Conservation (phyloP, 2,888 invertebrate species). For the Nysson spinosus region DNA sequence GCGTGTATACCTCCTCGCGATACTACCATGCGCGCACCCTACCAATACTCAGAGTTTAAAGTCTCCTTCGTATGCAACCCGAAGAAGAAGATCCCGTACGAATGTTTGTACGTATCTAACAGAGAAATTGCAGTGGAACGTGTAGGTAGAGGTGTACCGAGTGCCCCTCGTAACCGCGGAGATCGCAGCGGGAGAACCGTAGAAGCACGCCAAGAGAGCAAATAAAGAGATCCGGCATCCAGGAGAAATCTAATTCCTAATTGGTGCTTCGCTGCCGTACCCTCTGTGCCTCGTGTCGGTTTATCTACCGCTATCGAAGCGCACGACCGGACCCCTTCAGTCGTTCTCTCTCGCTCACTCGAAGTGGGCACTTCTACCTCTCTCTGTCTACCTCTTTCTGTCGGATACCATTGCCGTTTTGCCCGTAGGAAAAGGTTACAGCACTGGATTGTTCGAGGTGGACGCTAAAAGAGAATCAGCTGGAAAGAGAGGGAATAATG, state of each 20-base stretch:
- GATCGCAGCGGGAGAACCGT: constrained; percentile 61
- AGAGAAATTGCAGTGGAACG: not conserved
- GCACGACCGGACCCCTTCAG: constrained; percentile 57
- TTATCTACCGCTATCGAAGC: constrained; percentile 62
- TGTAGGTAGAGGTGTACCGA: constrained; percentile 25
- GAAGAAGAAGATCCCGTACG: too few species aligned
- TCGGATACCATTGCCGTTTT: constrained; percentile 19
- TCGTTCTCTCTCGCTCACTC: too few species aligned
- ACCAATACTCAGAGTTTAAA: too few species aligned
- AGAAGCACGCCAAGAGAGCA: constrained; percentile 60
- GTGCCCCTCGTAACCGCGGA: constrained; percentile 32
- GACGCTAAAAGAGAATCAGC: not conserved
- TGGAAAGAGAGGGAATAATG: constrained; percentile 53
- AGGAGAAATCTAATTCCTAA: constrained; percentile 64
- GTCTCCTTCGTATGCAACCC: too few species aligned
- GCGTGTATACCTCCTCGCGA: constrained; percentile 49
- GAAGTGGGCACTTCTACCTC: too few species aligned
- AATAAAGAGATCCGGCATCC: constrained; percentile 65
- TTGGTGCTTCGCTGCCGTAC: constrained; percentile 62
- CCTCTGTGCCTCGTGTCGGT: constrained; percentile 62
- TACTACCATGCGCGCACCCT: too few species aligned
- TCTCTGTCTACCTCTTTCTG: too few species aligned
- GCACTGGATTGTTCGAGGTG: constrained; percentile 11
- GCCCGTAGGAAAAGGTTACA: constrained; percentile 50
- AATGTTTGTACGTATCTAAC: not conserved